Percentiles rank a stretch among this genome's conserved stretches.
These are phyloP conservation scores for Cerceris ruficornis DNA, from an alignment of 2,888 invertebrate genomes.

Conservation along the genomic window DNA sequence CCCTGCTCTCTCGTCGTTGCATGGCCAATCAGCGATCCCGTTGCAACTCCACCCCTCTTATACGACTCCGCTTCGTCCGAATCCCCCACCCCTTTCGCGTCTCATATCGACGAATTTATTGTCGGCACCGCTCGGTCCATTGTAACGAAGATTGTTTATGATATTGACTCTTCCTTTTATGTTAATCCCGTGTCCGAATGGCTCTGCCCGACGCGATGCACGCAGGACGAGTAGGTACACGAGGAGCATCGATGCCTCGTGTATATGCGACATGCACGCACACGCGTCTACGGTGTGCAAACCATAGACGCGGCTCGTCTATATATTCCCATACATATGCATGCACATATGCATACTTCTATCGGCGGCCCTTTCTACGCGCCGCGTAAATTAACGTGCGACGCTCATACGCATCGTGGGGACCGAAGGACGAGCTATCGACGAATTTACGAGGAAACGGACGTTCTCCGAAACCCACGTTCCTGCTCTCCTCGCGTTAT, in stretches of 20 bases:
- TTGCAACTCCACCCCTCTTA: slow-evolving; percentile 33
- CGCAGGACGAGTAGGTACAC: slow-evolving; percentile 29
- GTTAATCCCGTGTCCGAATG: slow-evolving; percentile 72
- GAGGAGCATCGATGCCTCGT: slow-evolving; percentile 18
- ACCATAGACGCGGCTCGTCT: too few relatives aligned
- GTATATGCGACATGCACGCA: not conserved
- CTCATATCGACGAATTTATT: slow-evolving; percentile 75
- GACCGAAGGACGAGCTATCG: slow-evolving; percentile 70
- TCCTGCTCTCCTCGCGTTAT: slow-evolving; percentile 58
- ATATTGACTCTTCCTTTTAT: slow-evolving; percentile 80
- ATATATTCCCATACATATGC: slow-evolving; percentile 1
- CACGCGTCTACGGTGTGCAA: too few relatives aligned
- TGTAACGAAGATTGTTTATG: slow-evolving; percentile 76
- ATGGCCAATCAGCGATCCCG: slow-evolving; percentile 57
- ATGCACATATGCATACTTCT: not conserved
- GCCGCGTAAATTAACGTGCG: slow-evolving; percentile 61
- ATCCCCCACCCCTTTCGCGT: slow-evolving; percentile 45
- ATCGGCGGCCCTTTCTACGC: slow-evolving; percentile 13
- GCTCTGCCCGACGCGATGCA: slow-evolving; percentile 49
- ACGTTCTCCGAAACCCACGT: slow-evolving; percentile 65
- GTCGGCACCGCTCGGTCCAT: slow-evolving; percentile 62
- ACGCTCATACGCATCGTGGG: slow-evolving; percentile 42
- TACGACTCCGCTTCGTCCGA: not conserved
- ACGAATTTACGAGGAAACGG: slow-evolving; percentile 81
- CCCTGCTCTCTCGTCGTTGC: slow-evolving; percentile 23